These are phyloP conservation scores for Metacarcinus magister DNA, from an alignment of 2,888 invertebrate genomes.

Conservation along the genomic window DNA sequence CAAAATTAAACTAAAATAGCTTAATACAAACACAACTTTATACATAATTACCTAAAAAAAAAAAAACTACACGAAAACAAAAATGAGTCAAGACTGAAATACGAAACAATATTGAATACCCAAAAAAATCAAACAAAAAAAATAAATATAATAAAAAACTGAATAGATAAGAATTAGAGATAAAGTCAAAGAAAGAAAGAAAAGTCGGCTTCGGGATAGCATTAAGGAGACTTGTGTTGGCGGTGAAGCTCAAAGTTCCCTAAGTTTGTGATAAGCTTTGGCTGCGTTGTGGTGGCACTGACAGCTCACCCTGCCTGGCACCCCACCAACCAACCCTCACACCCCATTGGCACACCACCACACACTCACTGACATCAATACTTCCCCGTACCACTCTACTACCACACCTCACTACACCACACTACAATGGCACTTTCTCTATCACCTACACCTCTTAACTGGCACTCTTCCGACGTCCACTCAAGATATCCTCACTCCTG, in stretches of 20 bases:
- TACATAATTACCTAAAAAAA: background rate
- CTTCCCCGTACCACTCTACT: background rate
- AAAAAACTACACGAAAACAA: background rate
- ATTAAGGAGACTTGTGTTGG: background rate
- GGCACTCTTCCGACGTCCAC: background rate
- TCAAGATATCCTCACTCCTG: background rate
- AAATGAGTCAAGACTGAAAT: background rate
- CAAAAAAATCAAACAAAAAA: background rate
- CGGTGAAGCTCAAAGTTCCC: background rate
- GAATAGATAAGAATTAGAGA: background rate
- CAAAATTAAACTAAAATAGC: background rate
- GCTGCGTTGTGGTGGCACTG: constrained; percentile 12
- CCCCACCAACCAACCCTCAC: background rate
- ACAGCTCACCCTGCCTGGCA: constrained; percentile 37
- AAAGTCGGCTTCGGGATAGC: background rate
- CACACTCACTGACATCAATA: background rate
- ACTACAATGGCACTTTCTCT: background rate
- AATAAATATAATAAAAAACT: background rate
- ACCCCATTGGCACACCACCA: background rate
- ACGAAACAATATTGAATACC: background rate
- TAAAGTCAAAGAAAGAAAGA: background rate
- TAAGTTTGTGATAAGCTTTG: constrained; percentile 41
- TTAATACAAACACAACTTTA: background rate
- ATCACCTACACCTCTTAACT: background rate
- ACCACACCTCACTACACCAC: background rate